Conservation (phyloP, 2,797 vertebrate genomes). For the Pseudomugil gertrudae region DNA sequence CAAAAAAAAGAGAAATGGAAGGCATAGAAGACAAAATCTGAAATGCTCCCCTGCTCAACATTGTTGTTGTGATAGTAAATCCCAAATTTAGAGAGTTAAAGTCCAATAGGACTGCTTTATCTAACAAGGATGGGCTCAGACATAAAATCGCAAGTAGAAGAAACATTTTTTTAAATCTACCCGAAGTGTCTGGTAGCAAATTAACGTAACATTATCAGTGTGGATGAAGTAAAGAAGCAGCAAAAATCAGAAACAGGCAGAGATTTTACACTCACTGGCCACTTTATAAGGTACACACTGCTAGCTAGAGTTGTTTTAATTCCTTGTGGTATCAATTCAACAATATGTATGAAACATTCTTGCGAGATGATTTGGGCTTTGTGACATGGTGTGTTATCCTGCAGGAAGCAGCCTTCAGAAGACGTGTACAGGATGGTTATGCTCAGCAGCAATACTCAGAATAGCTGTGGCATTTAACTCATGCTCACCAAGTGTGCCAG, state of each 20-base stretch:
- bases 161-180: neutral
- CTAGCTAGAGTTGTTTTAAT: neutral
- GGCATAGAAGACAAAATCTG: neutral
- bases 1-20: neutral
- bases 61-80: neutral
- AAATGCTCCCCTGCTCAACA: neutral
- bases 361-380: neutral
- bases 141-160: neutral
- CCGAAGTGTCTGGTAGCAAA: neutral
- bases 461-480: neutral
- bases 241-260: neutral
- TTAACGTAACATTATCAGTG: neutral
- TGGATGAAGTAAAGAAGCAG: neutral
- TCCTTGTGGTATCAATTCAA: neutral
- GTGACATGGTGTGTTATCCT: neutral
- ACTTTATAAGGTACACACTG: neutral
- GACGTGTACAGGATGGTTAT: slow-evolving; percentile 6
- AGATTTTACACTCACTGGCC: neutral
- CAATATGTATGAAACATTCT: neutral
- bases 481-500: neutral
- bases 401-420: slow-evolving; percentile 58
- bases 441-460: neutral
- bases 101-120: neutral
- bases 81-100: neutral
- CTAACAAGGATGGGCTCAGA: neutral